These are phyloP conservation scores for Trinectes maculatus DNA, from an alignment of 2,113 vertebrate species.

Conservation along the genomic window DNA sequence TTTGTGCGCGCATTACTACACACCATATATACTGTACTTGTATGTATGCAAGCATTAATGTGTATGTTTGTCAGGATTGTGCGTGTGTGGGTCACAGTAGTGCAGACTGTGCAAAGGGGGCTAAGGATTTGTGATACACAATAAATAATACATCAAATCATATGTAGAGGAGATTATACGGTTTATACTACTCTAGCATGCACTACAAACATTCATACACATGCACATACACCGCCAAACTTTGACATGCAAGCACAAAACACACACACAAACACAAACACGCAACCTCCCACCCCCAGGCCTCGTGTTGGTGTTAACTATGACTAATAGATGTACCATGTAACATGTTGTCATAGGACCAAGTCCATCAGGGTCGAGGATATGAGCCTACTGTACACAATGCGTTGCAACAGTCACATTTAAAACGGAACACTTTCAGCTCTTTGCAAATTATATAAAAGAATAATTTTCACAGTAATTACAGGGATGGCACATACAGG, in stretches of 20 bases:
- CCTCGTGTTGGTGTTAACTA: constrained; percentile 21
- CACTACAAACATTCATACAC: background rate
- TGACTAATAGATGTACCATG: constrained; percentile 68
- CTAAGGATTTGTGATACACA: constrained; percentile 11
- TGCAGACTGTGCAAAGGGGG: background rate
- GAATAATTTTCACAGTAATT: no score
- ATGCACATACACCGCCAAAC: background rate
- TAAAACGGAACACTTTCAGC: constrained; percentile 20
- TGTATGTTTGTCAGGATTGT: background rate
- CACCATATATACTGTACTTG: constrained; percentile 3
- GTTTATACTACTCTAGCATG: constrained; percentile 27
- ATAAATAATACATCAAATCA: constrained; percentile 18
- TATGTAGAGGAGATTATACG: constrained; percentile 25
- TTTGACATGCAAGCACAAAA: background rate
- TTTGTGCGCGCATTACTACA: constrained; percentile 20
- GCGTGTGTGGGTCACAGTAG: constrained; percentile 6
- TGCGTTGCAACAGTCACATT: constrained; percentile 9
- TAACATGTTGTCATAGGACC: constrained; percentile 50
- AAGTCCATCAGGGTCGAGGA: constrained; percentile 35
- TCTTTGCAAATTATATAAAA: constrained; percentile 10
- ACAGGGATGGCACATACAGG: no score
- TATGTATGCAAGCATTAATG: background rate
- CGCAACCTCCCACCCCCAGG: constrained; percentile 13
- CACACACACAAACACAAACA: constrained; percentile 13
- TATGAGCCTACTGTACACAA: background rate